phyloP scores from a whole-genome alignment of 92 coral and sea anemone genomes.

The Montipora capitata region DNA sequence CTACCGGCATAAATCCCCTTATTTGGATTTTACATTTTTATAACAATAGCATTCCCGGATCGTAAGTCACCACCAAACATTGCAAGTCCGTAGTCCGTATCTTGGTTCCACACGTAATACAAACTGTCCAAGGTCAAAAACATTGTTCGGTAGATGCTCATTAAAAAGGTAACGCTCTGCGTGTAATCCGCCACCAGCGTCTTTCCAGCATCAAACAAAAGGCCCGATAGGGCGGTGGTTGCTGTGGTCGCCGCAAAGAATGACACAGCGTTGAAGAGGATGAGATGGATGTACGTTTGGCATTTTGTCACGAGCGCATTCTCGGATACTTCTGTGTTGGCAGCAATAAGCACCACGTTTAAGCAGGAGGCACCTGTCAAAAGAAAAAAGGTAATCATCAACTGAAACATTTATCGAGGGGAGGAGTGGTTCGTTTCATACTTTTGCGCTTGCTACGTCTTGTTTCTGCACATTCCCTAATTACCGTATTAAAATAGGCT shows the following conservation, averaged over 20 bases:
- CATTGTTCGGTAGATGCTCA: conserved; percentile 19
- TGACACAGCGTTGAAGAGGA: conserved; percentile 36
- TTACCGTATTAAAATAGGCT: too few relatives aligned
- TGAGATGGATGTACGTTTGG: conserved; percentile 20
- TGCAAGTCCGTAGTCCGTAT: not conserved
- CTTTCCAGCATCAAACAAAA: conserved; percentile 3
- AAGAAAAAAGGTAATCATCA: not conserved
- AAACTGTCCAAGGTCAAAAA: conserved; percentile 34
- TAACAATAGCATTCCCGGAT: not conserved
- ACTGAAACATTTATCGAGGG: too few relatives aligned
- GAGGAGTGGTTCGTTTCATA: too few relatives aligned
- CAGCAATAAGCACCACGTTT: conserved; percentile 1
- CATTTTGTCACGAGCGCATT: not conserved
- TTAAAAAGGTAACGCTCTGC: conserved; percentile 8
- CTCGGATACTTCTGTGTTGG: conserved; percentile 30
- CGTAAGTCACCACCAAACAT: not conserved
- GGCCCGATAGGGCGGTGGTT: not conserved
- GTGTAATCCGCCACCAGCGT: conserved; percentile 1
- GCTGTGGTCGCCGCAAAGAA: not conserved
- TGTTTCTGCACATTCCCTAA: too few relatives aligned
- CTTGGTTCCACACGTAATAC: conserved; percentile 2
- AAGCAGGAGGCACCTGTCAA: conserved; percentile 14
- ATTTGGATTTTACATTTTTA: not conserved
- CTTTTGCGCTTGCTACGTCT: too few relatives aligned
- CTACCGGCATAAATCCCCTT: not conserved